Evolutionary conservation across 1,140 invertebrate species (phyloP), one percentile per base, ranked within the genome.

Genomic region (Zaprionus nigranus): DNA sequence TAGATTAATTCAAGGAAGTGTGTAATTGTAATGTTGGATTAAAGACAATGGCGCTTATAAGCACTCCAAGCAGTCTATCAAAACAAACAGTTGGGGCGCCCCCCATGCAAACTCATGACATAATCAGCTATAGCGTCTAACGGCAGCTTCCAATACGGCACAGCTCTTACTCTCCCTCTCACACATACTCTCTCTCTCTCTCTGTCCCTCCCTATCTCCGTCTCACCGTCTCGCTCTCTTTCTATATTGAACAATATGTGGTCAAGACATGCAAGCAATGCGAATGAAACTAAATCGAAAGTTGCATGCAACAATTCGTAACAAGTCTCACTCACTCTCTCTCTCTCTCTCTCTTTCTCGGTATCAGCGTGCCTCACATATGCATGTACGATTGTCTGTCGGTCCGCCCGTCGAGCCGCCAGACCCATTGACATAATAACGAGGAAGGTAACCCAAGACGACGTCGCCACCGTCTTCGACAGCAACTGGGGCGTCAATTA

Each of bases 401-500:
- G 71, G 80, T 65, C 62, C 79, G 54, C 40, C 67, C 43, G 30
- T 22, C 63, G 54, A 68, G 49, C 54, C 60, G 75, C 60, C 69
- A 73, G 83, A 91, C 90, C 90, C 86, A 92, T 92, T 92, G 90
- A 92, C 90, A 92, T 92, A 92, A 92, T 92, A 92, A 92, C 85
- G 77, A 92, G 90, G 90, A 92, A 92, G 90, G 86, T 79, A 92
- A 90, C 80, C 81, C 82, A 66, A 91, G 77, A 76, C 38, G 38
- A 40, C 53, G 69, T 69, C 72, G 58, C 34, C 66, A 56, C 61
- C 64, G 72, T 49, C 60, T 65, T 58, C 53, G 79, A 54, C 40
- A 49, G 46, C 56, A 62, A 68, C 75, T 64, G 79, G 72, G 83
- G 83, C 83, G 79, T 84, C 78, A 88, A 88, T 88, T 90, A 81